These are phyloP conservation scores for Elgaria multicarinata DNA, from an alignment of 2,113 vertebrate genomes.

Conservation along the genomic window DNA sequence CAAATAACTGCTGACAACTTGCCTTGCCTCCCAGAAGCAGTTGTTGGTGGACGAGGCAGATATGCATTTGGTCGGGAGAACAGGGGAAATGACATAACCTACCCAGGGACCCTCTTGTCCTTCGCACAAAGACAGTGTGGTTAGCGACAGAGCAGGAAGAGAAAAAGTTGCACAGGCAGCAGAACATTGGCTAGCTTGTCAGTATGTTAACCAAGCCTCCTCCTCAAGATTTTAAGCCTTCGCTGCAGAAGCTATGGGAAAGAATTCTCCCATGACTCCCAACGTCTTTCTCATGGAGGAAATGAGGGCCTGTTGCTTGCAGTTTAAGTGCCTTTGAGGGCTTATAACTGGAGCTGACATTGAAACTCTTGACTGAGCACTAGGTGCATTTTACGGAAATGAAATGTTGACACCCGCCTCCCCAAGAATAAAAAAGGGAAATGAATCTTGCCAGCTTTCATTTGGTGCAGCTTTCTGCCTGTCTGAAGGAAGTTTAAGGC, in stretches of 20 bases:
- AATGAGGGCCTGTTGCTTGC: background rate
- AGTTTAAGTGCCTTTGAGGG: background rate
- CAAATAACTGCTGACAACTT: slow-evolving; percentile 13
- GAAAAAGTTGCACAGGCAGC: slow-evolving; percentile 56
- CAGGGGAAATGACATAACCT: slow-evolving; percentile 64
- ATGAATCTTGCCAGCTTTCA: slow-evolving; percentile 68
- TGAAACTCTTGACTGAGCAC: slow-evolving; percentile 24
- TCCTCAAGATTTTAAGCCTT: background rate
- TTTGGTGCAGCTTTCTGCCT: background rate
- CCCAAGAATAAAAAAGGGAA: slow-evolving; percentile 76
- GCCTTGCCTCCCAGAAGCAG: slow-evolving; percentile 2
- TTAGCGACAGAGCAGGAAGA: slow-evolving; percentile 49
- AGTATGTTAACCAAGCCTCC: background rate
- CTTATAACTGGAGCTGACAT: background rate
- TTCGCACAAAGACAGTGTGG: slow-evolving; percentile 40
- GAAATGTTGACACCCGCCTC: slow-evolving; percentile 65
- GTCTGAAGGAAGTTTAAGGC: slow-evolving; percentile 22
- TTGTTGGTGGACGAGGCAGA: slow-evolving; percentile 28
- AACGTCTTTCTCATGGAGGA: background rate
- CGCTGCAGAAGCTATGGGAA: background rate
- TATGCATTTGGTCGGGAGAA: slow-evolving; percentile 46
- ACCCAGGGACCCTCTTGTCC: slow-evolving; percentile 68
- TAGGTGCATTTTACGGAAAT: slow-evolving; percentile 73
- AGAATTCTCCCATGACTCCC: rapidly evolving
- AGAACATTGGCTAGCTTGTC: slow-evolving; percentile 31